Evolutionary conservation across 2,888 invertebrate genomes (phyloP).

Genomic region (Macropis europaea): DNA sequence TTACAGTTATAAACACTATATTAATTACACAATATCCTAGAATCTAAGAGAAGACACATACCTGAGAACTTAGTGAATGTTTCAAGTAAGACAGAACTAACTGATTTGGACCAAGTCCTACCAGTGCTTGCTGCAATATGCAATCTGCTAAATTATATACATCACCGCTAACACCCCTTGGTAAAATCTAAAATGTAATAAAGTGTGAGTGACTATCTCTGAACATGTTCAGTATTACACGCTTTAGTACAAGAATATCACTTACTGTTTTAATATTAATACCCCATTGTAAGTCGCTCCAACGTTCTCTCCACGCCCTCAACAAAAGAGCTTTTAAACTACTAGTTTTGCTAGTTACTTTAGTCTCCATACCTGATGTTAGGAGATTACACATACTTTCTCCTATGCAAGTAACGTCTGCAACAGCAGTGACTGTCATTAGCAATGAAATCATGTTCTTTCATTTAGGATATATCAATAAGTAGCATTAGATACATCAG

Average conservation of each 20-base stretch:
- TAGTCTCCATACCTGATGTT: constrained; percentile 85
- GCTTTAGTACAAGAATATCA: background rate
- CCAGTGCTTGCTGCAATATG: constrained; percentile 95
- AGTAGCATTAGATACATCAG: no score
- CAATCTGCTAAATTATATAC: constrained; percentile 96
- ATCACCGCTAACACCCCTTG: constrained; percentile 95
- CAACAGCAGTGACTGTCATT: background rate
- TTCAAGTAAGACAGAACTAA: constrained; percentile 94
- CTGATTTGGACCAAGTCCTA: constrained; percentile 95
- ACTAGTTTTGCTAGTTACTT: constrained; percentile 91
- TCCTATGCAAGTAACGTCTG: constrained; percentile 29
- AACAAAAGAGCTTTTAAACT: constrained; percentile 89
- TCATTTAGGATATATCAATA: no score
- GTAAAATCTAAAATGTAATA: constrained; percentile 82
- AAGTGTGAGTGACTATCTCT: background rate
- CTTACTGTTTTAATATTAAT: constrained; percentile 95
- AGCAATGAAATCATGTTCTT: background rate
- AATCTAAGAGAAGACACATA: constrained; percentile 61
- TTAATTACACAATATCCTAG: background rate
- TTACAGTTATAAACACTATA: background rate
- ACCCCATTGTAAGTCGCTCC: constrained; percentile 98
- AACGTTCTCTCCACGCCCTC: constrained; percentile 96
- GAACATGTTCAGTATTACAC: background rate
- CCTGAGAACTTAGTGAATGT: constrained; percentile 94
- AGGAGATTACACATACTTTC: constrained; percentile 51